Conservation (phyloP, 2,888 invertebrate species). For the Heliconius erato region DNA sequence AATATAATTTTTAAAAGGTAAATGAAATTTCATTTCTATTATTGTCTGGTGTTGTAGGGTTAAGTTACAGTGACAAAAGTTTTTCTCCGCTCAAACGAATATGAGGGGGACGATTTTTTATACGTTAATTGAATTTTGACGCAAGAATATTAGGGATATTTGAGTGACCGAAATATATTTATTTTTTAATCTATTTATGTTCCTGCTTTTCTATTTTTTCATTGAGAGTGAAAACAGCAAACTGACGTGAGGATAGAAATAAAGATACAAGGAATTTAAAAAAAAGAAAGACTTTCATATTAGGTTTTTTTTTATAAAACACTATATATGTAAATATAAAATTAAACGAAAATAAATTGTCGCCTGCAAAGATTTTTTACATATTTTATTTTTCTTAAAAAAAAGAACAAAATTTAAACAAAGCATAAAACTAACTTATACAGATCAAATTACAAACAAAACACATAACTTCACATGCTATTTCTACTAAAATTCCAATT, state of each 20-base stretch:
- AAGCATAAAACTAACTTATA: background rate
- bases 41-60: slow-evolving; percentile 58
- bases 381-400: too few relatives aligned
- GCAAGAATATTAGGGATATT: slow-evolving; percentile 76
- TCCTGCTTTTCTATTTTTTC: background rate
- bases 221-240: background rate
- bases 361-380: too few relatives aligned
- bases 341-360: too few relatives aligned
- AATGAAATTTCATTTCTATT: slow-evolving; percentile 66
- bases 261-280: background rate
- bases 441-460: background rate
- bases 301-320: too few relatives aligned
- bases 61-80: slow-evolving; percentile 67
- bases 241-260: background rate
- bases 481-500: slow-evolving; percentile 47
- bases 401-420: too few relatives aligned
- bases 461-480: background rate
- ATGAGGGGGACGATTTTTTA: slow-evolving; percentile 70
- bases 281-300: background rate
- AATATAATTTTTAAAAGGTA: slow-evolving; percentile 53
- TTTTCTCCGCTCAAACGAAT: slow-evolving; percentile 71
- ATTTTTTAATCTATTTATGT: background rate
- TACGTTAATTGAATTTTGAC: slow-evolving; percentile 78
- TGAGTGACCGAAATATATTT: slow-evolving; percentile 75
- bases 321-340: too few relatives aligned